Base-by-base conservation (phyloP, 2,113 vertebrate genomes). In the Triplophysa dalaica region DNA sequence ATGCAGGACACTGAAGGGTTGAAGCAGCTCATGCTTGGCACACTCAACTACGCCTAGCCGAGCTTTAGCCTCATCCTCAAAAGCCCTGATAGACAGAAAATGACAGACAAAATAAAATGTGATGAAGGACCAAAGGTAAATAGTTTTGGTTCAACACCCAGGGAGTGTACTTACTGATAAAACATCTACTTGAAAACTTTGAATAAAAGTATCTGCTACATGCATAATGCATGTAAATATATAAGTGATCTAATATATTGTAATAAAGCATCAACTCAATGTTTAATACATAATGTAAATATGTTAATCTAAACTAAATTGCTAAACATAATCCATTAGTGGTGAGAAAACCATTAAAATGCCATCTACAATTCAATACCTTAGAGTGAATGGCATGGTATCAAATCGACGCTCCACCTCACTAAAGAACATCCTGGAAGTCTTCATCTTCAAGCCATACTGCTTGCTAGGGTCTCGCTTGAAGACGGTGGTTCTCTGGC, bases 401-500 rank as follows among this genome's bases (percentile, higher is more conserved):
- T 97, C 95, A 19, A 98, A 99, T 83, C 97, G 95, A 83, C 95
- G 92, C 89, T 98, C 97, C 85, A 99, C 95, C 89, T 99, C 97
- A 43, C 97, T 98, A 91, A 99, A 97, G 91, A 99, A 99, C 68
- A 94, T 94, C 85, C 97, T 95, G 58, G 98, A 99, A 22, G 98
- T 96, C 93, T 99, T 99, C 97, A 99, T 99, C 91, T 98, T 99
- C 85, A 99, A 83, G 74, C 96, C 96, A 5, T 99, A 99, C 83
- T 98, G 95, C 86, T 98, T 99, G 89, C 94, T 95, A 61, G 97
- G 96, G 89, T 99, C 97, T 89, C 98, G 91, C 87, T 99, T 99
- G 89, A 98, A 99, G 84, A 99, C 96, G 0, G 97, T 99, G 80
- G 97, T 99, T 90, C 98, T 95, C 89, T 97, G 96, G 10, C 96